phyloP scores from a whole-genome alignment of 2,113 vertebrate genomes.

The Burhinus bistriatus region DNA sequence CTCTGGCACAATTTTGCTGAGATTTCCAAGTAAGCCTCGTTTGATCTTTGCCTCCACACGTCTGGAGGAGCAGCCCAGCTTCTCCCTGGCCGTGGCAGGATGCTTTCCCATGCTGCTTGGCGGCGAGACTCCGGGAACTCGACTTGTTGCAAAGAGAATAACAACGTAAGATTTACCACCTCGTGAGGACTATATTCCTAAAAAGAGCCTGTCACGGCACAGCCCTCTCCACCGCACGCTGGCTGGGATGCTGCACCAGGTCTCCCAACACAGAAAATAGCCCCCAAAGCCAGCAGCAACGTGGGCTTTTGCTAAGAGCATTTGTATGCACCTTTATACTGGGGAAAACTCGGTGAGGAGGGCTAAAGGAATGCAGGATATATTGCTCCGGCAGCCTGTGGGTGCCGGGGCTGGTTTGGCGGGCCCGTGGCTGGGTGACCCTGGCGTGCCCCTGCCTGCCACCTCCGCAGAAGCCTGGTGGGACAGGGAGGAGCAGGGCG shows the following conservation, averaged over 20 bases:
- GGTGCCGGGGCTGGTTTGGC: not conserved
- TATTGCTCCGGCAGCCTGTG: not conserved
- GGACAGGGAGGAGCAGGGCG: not conserved
- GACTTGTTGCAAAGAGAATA: not conserved
- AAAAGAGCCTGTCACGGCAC: not conserved
- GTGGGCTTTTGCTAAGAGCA: not conserved
- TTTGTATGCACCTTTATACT: not conserved
- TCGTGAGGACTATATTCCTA: not conserved
- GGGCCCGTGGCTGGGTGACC: not conserved
- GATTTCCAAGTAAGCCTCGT: not conserved
- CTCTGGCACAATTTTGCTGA: not conserved
- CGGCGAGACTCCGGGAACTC: accelerated
- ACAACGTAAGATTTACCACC: not conserved
- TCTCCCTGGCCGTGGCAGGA: not conserved
- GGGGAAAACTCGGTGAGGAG: not conserved
- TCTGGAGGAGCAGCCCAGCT: not conserved
- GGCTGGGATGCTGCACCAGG: not conserved
- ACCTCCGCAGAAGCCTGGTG: accelerated
- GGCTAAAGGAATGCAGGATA: not conserved
- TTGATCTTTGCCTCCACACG: conserved; percentile 20
- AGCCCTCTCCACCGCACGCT: accelerated
- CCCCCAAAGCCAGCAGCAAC: not conserved
- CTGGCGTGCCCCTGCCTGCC: not conserved
- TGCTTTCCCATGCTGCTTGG: not conserved
- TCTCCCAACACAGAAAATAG: not conserved